These are phyloP conservation scores for Candidula unifasciata DNA, from an alignment of 2,888 invertebrate species.

Conservation along the genomic window DNA sequence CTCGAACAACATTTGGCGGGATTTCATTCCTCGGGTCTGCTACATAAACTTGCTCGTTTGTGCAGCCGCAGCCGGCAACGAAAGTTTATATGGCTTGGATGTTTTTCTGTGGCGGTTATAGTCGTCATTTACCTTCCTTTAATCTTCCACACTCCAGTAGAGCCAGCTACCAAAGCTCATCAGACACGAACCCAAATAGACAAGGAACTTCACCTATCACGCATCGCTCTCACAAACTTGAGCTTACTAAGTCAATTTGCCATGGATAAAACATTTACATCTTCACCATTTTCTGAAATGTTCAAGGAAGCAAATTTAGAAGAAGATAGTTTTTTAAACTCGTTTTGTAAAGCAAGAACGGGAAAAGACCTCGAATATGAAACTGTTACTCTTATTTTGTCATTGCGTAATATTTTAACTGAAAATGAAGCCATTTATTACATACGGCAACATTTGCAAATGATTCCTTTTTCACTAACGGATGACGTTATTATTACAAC, in stretches of 20 bases:
- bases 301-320: neutral
- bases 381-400: constrained; percentile 11
- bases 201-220: neutral
- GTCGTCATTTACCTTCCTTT: neutral
- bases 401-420: constrained; percentile 4
- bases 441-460: constrained; percentile 6
- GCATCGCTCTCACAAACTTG: neutral
- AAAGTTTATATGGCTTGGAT: neutral
- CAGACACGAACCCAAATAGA: neutral
- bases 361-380: neutral
- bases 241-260: neutral
- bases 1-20: no score
- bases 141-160: neutral
- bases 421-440: constrained; percentile 1
- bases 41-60: neutral
- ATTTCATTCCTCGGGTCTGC: neutral
- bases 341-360: neutral
- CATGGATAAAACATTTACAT: neutral
- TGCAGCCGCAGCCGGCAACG: neutral
- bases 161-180: no score
- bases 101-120: neutral
- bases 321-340: neutral
- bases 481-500: constrained; percentile 42
- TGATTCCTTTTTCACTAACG: neutral
- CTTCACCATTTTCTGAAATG: neutral